Evolutionary conservation across 2,113 vertebrate species (phyloP).

Genomic region (Brachyhypopomus gauderio): DNA sequence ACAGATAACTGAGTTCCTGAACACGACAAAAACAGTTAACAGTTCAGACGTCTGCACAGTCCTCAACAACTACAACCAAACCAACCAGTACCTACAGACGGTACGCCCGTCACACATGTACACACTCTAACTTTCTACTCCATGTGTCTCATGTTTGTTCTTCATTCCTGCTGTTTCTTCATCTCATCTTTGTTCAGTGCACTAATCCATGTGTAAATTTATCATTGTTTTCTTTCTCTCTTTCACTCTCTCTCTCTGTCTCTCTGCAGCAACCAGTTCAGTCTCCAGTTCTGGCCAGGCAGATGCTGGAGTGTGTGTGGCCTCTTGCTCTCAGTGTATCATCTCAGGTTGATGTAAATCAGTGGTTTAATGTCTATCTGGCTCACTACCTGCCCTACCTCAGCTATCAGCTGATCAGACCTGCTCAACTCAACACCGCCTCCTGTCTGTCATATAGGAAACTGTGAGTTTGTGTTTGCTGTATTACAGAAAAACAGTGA

Average conservation of each 20-base stretch:
- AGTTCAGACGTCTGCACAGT: constrained; percentile 59
- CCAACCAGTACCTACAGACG: constrained; percentile 60
- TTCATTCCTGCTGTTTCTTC: not conserved
- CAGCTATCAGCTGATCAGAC: constrained; percentile 59
- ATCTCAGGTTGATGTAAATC: constrained; percentile 50
- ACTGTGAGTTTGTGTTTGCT: constrained; percentile 55
- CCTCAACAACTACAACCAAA: constrained; percentile 62
- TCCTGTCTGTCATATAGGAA: constrained; percentile 64
- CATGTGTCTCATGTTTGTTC: not conserved
- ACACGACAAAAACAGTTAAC: constrained; percentile 43
- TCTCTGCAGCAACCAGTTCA: constrained; percentile 59
- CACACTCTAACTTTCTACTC: not conserved
- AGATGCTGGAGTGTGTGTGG: constrained; percentile 67
- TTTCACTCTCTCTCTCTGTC: not conserved
- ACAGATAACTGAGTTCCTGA: constrained; percentile 64
- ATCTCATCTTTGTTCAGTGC: not conserved
- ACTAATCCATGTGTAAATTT: not conserved
- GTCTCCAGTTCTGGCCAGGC: constrained; percentile 47
- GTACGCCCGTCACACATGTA: constrained; percentile 11
- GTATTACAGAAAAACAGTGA: not conserved
- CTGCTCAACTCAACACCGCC: constrained; percentile 52
- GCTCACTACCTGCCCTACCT: constrained; percentile 63
- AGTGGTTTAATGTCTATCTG: constrained; percentile 62
- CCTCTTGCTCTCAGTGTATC: constrained; percentile 57
- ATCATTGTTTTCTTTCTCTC: too few species aligned